Base-by-base conservation (phyloP, 2,888 invertebrate species). In the Ichneumoninae sp. region DNA sequence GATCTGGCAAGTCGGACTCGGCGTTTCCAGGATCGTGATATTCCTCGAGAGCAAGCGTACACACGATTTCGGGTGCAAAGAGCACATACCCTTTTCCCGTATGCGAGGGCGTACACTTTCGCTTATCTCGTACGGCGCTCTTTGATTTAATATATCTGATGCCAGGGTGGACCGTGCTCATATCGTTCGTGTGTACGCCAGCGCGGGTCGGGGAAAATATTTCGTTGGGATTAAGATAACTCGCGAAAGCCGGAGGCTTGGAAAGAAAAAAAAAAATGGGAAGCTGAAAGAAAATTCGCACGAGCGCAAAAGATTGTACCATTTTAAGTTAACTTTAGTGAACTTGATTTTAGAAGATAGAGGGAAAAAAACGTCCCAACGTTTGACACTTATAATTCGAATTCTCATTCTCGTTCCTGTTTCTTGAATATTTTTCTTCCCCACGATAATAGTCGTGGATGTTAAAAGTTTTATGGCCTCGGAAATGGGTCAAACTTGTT, bases 401-500 rank as follows among this genome's bases (percentile, higher is more conserved):
- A 16, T 60, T 36, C 50, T 63, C 80, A 30, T 63, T 63, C 63
- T 33, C 30, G 33, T 63, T n/a, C 30, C n/a, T 63, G 54, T 65
- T 68, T 60, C 57, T 74, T 66, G 47, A 47, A 19, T 50, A 40
- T 44, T n/a, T 16, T 22, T 52, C 22, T 54, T 30, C 66, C 60
- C 36, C 74, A 22, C 36, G 44, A 52, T 71, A 50, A 78, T 65
- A 63, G 81, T 57, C 54, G 44, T 7, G 60, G 30, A 66, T 50
- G 70, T 22, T 50, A 75, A 82, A 82, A 82, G 85, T 85, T 85
- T 82, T 77, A 74, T 60, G 30, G 57, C 75, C 44, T 79, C 71
- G 71, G 79, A 79, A 82, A 79, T 57, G 80, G 85, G 85, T 76
- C 85, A 85, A 85, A 85, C 85, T 85, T 85, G 79, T 85, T 85